These are phyloP conservation scores for Hyperopisus bebe DNA, from an alignment of 2,113 vertebrate species.

Conservation along the genomic window DNA sequence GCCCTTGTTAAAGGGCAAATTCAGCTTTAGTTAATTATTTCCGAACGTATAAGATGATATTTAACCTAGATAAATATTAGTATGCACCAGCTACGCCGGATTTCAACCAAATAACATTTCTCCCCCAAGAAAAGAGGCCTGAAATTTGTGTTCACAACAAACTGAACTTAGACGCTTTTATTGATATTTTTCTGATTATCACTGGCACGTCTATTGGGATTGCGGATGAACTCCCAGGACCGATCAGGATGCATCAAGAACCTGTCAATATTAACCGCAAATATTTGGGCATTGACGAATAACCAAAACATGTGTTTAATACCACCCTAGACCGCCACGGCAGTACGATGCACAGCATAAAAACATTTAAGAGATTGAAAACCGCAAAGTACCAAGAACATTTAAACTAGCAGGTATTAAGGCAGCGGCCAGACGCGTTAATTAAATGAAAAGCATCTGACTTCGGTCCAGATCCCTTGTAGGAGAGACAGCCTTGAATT, in stretches of 20 bases:
- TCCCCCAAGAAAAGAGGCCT: not conserved
- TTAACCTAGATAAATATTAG: conserved; percentile 2
- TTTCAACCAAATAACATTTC: not conserved
- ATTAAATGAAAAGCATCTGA: not conserved
- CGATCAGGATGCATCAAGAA: not conserved
- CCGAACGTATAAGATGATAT: not conserved
- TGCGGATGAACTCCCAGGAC: not conserved
- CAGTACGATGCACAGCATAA: not conserved
- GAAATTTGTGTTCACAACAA: not conserved
- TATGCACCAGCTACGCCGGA: not conserved
- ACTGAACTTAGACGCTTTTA: not conserved
- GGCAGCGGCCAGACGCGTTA: not conserved
- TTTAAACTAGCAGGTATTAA: not conserved
- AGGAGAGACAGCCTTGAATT: not conserved
- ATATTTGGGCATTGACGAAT: not conserved
- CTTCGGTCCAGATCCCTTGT: not conserved
- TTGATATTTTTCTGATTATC: not conserved
- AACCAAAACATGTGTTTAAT: not conserved
- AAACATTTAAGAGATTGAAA: not conserved
- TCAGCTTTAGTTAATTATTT: not conserved
- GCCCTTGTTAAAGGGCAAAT: conserved; percentile 30
- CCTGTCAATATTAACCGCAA: not conserved
- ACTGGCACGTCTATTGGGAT: not conserved
- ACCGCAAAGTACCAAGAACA: not conserved
- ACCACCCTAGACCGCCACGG: not conserved